These are phyloP conservation scores for Oenanthe oenanthe DNA, from an alignment of 2,113 vertebrate genomes.

Conservation along the genomic window DNA sequence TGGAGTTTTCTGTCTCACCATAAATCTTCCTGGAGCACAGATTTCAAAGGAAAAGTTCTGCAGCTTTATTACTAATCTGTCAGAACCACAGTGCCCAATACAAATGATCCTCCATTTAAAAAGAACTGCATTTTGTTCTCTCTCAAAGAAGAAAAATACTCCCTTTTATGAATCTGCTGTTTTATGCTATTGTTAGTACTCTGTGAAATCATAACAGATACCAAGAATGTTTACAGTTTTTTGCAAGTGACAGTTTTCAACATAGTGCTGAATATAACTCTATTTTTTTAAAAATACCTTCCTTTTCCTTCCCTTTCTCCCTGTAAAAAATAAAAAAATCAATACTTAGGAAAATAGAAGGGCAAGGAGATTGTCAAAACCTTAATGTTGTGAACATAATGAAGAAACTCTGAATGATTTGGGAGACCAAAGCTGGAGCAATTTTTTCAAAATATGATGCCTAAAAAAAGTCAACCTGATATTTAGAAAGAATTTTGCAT, in stretches of 20 bases:
- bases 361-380: neutral
- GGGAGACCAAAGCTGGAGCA: neutral
- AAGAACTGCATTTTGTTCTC: neutral
- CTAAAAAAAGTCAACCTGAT: neutral
- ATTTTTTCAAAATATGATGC: neutral
- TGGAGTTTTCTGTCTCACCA: neutral
- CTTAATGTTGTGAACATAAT: neutral
- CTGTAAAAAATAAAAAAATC: neutral
- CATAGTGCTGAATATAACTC: neutral
- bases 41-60: conserved; percentile 15
- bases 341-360: neutral
- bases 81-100: neutral
- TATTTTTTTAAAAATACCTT: neutral
- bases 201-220: neutral
- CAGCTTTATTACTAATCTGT: conserved; percentile 15
- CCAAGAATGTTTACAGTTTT: neutral
- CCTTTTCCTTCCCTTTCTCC: neutral
- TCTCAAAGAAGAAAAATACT: neutral
- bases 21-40: conserved; percentile 1
- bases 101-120: neutral
- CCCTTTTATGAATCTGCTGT: neutral
- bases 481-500: neutral
- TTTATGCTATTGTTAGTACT: neutral
- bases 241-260: neutral
- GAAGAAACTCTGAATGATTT: neutral